These are phyloP conservation scores for Xenops minutus DNA, from an alignment of 2,797 vertebrate species.

Conservation along the genomic window DNA sequence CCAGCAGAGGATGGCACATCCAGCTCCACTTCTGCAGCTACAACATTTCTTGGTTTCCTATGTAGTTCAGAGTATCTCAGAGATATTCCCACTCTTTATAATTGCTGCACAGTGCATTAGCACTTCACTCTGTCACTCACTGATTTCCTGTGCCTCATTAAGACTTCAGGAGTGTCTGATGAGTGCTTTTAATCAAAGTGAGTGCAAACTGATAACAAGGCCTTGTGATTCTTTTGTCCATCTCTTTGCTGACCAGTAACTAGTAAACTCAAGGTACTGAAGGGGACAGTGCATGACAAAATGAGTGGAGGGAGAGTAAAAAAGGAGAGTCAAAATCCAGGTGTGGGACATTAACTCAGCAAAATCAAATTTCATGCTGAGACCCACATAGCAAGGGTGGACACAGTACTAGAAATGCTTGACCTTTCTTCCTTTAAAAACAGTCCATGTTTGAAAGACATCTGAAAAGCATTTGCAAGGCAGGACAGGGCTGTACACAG, in stretches of 20 bases:
- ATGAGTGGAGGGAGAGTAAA: background rate
- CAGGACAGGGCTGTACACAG: background rate
- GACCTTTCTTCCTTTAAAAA: background rate
- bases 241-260: background rate
- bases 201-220: background rate
- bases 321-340: background rate
- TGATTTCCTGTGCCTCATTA: background rate
- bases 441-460: background rate
- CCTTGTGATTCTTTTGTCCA: background rate
- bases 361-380: background rate
- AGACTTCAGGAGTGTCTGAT: background rate
- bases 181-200: background rate
- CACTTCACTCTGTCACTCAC: background rate
- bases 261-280: background rate
- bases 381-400: background rate
- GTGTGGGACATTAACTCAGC: background rate
- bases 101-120: background rate
- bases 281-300: background rate
- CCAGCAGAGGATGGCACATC: background rate
- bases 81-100: background rate
- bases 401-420: background rate
- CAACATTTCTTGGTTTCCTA: background rate
- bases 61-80: background rate
- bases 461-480: background rate
- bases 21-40: background rate